Evolutionary conservation across 2,888 invertebrate species (phyloP).

Genomic region (Ischnus inquisitorius): DNA sequence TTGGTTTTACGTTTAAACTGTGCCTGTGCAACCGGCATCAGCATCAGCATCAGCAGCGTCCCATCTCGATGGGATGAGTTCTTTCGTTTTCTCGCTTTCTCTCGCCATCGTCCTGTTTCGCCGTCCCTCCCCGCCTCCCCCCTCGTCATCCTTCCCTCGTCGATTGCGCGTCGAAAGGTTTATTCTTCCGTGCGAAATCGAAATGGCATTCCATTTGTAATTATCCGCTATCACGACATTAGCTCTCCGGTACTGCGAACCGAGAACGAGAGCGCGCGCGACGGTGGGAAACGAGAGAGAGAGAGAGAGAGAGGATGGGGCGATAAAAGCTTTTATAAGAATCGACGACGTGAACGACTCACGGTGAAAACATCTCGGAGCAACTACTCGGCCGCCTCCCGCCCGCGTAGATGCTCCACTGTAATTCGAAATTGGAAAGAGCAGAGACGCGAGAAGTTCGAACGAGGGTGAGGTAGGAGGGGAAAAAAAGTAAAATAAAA

Average conservation of each 20-base stretch:
- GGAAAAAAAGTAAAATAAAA: slow-evolving; percentile 9
- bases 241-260: slow-evolving; percentile 45
- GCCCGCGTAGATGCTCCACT: slow-evolving; percentile 30
- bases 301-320: slow-evolving; percentile 21
- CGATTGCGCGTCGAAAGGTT: slow-evolving; percentile 50
- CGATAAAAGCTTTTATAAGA: slow-evolving; percentile 67
- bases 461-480: slow-evolving; percentile 54
- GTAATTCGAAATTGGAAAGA: slow-evolving; percentile 59
- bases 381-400: neutral
- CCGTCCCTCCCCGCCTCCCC: neutral
- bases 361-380: slow-evolving; percentile 17
- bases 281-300: no score
- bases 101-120: slow-evolving; percentile 7
- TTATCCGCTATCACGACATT: slow-evolving; percentile 66
- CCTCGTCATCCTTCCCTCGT: neutral
- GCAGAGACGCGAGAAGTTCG: slow-evolving; percentile 37
- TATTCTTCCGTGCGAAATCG: slow-evolving; percentile 59
- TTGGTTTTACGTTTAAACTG: slow-evolving; percentile 61
- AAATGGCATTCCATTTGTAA: slow-evolving; percentile 65
- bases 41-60: slow-evolving; percentile 14
- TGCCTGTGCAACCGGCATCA: slow-evolving; percentile 17
- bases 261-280: slow-evolving; percentile 37
- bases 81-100: slow-evolving; percentile 27
- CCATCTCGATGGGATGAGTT: slow-evolving; percentile 17
- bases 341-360: slow-evolving; percentile 44